Conservation (phyloP, 2,888 invertebrate species). For the Sylvicola fuscatus region DNA sequence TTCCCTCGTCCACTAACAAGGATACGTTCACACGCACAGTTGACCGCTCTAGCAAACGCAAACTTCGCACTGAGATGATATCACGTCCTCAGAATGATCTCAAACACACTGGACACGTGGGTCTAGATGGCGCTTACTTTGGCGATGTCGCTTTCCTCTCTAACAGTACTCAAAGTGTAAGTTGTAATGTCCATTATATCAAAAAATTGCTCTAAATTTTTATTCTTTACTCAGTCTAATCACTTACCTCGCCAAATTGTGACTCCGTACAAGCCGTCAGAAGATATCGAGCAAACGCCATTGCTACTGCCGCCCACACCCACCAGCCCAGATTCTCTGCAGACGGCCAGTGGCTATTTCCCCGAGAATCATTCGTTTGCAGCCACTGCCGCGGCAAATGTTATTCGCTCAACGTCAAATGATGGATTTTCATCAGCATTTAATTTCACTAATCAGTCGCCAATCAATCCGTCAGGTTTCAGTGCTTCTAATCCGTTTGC, state of each 20-base stretch:
- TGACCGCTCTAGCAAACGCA: constrained; percentile 38
- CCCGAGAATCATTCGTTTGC: constrained; percentile 25
- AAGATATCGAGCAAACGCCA: constrained; percentile 53
- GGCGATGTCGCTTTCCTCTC: constrained; percentile 62
- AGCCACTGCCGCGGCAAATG: constrained; percentile 12
- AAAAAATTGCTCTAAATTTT: constrained; percentile 3
- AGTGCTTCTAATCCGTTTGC: constrained; percentile 22
- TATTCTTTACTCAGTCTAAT: constrained; percentile 31
- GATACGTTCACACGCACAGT: constrained; percentile 35
- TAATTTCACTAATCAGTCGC: constrained; percentile 14
- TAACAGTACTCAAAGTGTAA: constrained; percentile 22
- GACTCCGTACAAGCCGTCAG: constrained; percentile 73
- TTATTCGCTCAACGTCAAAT: neutral
- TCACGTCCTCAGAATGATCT: constrained; percentile 93
- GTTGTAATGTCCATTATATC: too few relatives aligned
- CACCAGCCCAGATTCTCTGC: constrained; percentile 24
- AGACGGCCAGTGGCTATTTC: constrained; percentile 26
- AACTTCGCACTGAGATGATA: constrained; percentile 79
- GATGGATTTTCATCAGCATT: constrained; percentile 16
- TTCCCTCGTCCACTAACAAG: constrained; percentile 23
- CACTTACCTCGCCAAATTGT: constrained; percentile 76
- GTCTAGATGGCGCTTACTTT: constrained; percentile 91
- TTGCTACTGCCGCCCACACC: constrained; percentile 32
- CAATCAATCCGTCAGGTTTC: constrained; percentile 4
- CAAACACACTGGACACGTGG: constrained; percentile 90